These are phyloP conservation scores for Nothoprocta pentlandii DNA, from an alignment of 2,113 vertebrate species.

Conservation along the genomic window DNA sequence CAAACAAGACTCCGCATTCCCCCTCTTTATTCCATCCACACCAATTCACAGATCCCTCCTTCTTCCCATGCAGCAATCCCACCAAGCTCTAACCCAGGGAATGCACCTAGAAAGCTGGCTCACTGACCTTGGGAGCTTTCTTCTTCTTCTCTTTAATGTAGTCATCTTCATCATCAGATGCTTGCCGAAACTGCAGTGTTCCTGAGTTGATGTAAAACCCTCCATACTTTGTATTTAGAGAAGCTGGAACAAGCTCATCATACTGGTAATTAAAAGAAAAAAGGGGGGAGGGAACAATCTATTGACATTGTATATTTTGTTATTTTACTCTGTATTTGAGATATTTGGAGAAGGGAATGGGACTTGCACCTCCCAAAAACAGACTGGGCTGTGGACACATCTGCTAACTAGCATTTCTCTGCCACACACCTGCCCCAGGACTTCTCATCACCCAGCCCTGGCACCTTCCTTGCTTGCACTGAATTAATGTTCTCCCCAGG, in stretches of 20 bases:
- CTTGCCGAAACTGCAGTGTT: slow-evolving; percentile 88
- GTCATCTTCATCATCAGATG: slow-evolving; percentile 87
- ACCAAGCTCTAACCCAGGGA: neutral
- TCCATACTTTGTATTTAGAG: slow-evolving; percentile 91
- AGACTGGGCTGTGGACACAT: fast-evolving
- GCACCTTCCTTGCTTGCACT: neutral
- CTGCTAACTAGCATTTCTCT: neutral
- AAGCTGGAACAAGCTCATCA: slow-evolving; percentile 94
- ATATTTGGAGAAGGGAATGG: neutral
- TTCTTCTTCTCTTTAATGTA: slow-evolving; percentile 83
- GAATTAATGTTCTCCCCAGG: neutral
- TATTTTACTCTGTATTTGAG: neutral
- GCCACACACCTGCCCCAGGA: neutral
- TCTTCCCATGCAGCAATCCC: neutral
- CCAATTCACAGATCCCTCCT: neutral
- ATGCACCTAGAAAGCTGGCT: neutral
- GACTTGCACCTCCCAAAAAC: neutral
- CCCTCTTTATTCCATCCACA: neutral
- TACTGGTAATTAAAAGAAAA: slow-evolving; percentile 80
- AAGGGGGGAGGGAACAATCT: neutral
- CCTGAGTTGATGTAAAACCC: slow-evolving; percentile 98
- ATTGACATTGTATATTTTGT: neutral
- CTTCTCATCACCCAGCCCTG: neutral
- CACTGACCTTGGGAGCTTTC: slow-evolving; percentile 84
- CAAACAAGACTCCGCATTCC: neutral